Percentiles rank a stretch among this genome's conserved stretches.
phyloP scores from a whole-genome alignment of 2,888 invertebrate genomes.

The Nomada ferruginata region DNA sequence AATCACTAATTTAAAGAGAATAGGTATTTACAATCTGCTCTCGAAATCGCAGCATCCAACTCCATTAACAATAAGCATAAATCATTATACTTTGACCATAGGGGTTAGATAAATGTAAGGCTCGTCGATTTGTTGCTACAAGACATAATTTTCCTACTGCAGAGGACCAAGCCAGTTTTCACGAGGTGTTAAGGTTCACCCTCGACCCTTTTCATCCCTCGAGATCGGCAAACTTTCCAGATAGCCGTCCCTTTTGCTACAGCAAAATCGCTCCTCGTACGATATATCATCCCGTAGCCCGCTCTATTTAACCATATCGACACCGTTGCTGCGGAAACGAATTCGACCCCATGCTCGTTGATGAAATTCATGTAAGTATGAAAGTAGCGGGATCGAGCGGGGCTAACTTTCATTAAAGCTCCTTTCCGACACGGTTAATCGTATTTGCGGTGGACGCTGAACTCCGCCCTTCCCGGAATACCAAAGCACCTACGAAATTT shows the following conservation, averaged over 20 bases:
- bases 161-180: neutral
- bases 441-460: slow-evolving; percentile 46
- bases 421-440: slow-evolving; percentile 50
- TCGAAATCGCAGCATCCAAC: neutral
- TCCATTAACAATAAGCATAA: neutral
- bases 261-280: slow-evolving; percentile 32
- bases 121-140: neutral
- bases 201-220: slow-evolving; percentile 28
- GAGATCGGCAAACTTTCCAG: slow-evolving; percentile 2
- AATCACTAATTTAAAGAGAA: too few species aligned
- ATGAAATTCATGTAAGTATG: slow-evolving; percentile 57
- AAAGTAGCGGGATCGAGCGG: slow-evolving; percentile 24
- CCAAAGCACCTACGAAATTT: slow-evolving; percentile 47
- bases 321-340: slow-evolving; percentile 38
- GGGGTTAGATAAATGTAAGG: slow-evolving; percentile 4
- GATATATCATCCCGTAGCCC: slow-evolving; percentile 38
- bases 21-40: neutral
- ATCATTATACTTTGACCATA: too few species aligned
- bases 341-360: slow-evolving; percentile 31
- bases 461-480: slow-evolving; percentile 24
- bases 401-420: slow-evolving; percentile 57
- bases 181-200: neutral
- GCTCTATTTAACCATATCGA: slow-evolving; percentile 3
- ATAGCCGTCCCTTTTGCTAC: neutral
- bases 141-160: neutral